Evolutionary conservation across 2,888 invertebrate species (phyloP).

Genomic region (Drosophila tripunctata): DNA sequence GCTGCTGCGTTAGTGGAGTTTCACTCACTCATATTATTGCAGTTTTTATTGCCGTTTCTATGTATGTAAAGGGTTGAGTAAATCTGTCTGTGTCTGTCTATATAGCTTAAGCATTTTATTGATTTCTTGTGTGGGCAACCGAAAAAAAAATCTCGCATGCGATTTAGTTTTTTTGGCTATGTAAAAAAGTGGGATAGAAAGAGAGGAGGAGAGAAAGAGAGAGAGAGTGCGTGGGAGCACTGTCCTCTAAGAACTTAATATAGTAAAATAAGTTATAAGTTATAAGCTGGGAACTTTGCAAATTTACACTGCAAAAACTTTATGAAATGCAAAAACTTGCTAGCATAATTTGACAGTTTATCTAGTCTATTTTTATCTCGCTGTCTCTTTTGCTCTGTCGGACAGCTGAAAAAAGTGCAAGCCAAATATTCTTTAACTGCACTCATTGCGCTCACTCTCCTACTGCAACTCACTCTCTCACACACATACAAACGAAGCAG

Average conservation of each 20-base stretch:
- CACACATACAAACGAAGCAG: too few relatives aligned
- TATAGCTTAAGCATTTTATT: conserved; percentile 52
- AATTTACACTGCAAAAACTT: conserved; percentile 24
- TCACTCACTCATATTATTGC: conserved; percentile 45
- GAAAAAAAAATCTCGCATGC: conserved; percentile 48
- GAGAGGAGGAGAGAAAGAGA: neutral
- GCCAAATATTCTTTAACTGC: conserved; percentile 28
- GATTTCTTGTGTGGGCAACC: conserved; percentile 57
- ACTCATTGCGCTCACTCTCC: conserved; percentile 2
- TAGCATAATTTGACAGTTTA: conserved; percentile 40
- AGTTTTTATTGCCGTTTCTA: conserved; percentile 51
- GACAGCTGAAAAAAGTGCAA: conserved; percentile 42
- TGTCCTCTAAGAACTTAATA: conserved; percentile 9
- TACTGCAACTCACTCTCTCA: too few relatives aligned
- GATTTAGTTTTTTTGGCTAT: conserved; percentile 43
- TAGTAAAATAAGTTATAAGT: conserved; percentile 23
- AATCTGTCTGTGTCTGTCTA: conserved; percentile 28
- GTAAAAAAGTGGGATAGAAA: conserved; percentile 31
- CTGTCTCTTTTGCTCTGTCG: neutral
- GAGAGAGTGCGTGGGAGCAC: neutral
- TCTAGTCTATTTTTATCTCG: conserved; percentile 28
- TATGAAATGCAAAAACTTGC: conserved; percentile 22
- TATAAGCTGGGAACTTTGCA: conserved; percentile 31
- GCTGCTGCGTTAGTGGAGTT: conserved; percentile 56
- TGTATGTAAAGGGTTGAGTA: conserved; percentile 55